Evolutionary conservation across 2,797 vertebrate species (phyloP), one percentile per base, ranked within the genome.

Genomic region (Myripristis jacobus): DNA sequence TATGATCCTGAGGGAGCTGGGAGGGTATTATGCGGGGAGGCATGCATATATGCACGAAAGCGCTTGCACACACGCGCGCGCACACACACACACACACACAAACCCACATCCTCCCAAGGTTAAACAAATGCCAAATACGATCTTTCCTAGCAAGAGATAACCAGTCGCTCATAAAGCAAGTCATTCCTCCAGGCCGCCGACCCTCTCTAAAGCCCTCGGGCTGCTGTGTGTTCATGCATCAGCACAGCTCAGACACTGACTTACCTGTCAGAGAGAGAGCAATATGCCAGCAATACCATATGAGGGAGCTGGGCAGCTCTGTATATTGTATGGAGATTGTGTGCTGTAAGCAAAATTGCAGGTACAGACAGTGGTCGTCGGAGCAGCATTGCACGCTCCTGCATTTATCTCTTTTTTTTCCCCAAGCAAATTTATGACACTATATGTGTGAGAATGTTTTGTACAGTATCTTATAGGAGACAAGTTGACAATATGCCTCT

Each of bases 101-200:
- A 58, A 58, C 27, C 2, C 62, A 27, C 63, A 75, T 78, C 85
- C 86, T 89, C 61, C 81, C 91, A 92, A 93, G 91, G 91, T 92
- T 91, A 92, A 88, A 90, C 89, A 92, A 90, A 92, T 75, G 82
- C 72, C 85, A 89, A 90, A 85, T 81, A 79, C 36, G 55, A 84
- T 89, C 82, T 89, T 72, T 65, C 66, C 79, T 66, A 81, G 74
- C 69, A 79, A 84, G 70, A 87, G 85, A 89, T 88, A 90, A 89
- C 73, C 84, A 82, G 83, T 84, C 70, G 60, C 81, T 88, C 81
- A 81, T 65, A 83, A 88, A 89, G 79, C 83, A 78, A 83, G 81
- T 83, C 79, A 41, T 76, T 85, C 81, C 86, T 84, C 29, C 18
- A 2, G 73, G 82, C 80, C 50, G 22, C 55, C 24, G 64, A 77